Conservation (phyloP, 2,888 invertebrate species). For the Seira sanloemensis region DNA sequence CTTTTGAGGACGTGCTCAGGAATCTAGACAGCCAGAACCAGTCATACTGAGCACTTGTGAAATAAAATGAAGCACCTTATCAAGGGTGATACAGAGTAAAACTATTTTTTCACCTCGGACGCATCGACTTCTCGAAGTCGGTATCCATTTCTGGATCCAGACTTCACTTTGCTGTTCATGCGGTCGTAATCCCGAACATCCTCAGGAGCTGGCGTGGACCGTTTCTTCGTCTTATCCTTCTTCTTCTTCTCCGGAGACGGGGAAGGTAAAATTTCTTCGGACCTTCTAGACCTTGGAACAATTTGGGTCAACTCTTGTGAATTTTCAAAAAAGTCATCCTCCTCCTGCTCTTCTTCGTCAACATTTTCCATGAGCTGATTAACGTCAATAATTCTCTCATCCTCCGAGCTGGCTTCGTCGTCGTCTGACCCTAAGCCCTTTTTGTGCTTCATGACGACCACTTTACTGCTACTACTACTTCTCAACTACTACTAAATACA, state of each 20-base stretch:
- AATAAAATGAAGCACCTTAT: no score
- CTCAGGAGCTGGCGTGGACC: not conserved
- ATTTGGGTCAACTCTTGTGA: conserved; percentile 30
- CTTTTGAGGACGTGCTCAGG: no score
- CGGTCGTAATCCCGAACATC: not conserved
- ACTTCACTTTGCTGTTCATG: not conserved
- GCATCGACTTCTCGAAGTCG: conserved; percentile 40
- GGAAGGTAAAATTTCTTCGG: no score
- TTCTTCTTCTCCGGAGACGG: conserved; percentile 17
- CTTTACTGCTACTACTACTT: no score
- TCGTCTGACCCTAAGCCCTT: not conserved
- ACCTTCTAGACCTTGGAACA: conserved; percentile 10
- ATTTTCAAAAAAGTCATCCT: conserved; percentile 32
- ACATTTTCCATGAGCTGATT: not conserved
- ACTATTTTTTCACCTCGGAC: no score
- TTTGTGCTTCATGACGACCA: conserved; percentile 22
- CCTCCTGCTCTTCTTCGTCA: not conserved
- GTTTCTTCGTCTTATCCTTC: conserved; percentile 19
- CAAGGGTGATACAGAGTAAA: no score
- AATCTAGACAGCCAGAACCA: no score
- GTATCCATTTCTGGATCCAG: conserved; percentile 12
- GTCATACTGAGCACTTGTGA: no score
- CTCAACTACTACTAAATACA: no score
- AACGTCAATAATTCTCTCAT: not conserved
- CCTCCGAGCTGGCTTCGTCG: conserved; percentile 30